Evolutionary conservation across 2,797 vertebrate species (phyloP).

Genomic region (Hydrophis major): DNA sequence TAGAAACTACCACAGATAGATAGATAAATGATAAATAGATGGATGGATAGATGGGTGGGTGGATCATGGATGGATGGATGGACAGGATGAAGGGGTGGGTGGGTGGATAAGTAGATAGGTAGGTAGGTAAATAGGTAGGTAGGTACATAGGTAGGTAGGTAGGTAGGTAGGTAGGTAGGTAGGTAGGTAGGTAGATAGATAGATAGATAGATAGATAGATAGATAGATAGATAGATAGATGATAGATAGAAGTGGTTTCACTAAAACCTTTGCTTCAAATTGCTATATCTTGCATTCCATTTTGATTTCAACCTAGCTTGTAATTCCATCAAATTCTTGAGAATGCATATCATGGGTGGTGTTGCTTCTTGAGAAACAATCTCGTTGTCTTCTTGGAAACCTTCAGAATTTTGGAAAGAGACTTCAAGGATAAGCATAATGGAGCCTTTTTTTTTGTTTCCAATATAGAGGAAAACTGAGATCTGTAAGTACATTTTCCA

Average conservation of each 20-base stretch:
- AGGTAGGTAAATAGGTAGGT: too few relatives aligned
- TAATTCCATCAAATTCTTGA: not conserved
- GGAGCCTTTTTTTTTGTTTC: not conserved
- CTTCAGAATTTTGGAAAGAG: constrained; percentile 37
- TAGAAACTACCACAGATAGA: not conserved
- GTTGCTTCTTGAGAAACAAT: not conserved
- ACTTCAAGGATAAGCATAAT: constrained; percentile 43
- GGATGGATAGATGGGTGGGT: too few relatives aligned
- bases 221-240: not conserved
- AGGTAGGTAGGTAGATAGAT: not conserved
- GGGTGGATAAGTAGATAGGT: not conserved
- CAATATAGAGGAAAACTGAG: constrained; percentile 41
- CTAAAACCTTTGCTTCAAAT: not conserved
- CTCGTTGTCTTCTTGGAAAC: not conserved
- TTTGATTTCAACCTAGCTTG: not conserved
- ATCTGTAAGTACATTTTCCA: constrained; percentile 29
- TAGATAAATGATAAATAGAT: too few relatives aligned
- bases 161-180: not conserved
- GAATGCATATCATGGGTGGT: not conserved
- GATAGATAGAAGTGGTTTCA: not conserved
- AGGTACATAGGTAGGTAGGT: not conserved
- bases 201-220: not conserved
- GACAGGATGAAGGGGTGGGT: too few relatives aligned
- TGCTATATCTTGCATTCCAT: not conserved
- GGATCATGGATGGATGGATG: too few relatives aligned